Evolutionary conservation across 2,888 invertebrate species (phyloP).

Genomic region (Meteorus cinctellus): DNA sequence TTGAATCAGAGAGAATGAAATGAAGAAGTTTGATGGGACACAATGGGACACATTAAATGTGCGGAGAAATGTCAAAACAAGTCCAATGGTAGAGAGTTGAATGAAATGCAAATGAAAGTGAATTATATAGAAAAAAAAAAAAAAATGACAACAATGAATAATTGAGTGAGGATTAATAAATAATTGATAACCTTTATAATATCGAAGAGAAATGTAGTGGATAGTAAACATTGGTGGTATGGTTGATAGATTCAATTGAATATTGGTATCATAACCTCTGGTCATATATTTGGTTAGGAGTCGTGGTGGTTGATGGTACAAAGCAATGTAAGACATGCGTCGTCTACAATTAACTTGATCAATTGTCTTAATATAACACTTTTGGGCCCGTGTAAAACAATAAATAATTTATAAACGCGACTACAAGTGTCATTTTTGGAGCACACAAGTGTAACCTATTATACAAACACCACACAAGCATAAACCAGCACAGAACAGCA

Average conservation of each 20-base stretch:
- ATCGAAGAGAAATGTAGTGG: background rate
- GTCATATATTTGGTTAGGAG: constrained; percentile 20
- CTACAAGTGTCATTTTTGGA: constrained; percentile 69
- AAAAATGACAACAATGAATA: background rate
- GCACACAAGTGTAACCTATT: constrained; percentile 68
- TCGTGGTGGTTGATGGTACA: constrained; percentile 13
- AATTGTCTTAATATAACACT: constrained; percentile 14
- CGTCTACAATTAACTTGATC: constrained; percentile 18
- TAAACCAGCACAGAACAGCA: constrained; percentile 58
- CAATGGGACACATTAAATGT: background rate
- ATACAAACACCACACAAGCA: constrained; percentile 71
- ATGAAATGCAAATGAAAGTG: background rate
- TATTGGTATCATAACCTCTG: constrained; percentile 26
- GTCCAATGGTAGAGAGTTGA: background rate
- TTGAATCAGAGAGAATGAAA: too few species aligned
- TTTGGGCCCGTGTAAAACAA: constrained; percentile 8
- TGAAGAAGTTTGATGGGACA: too few species aligned
- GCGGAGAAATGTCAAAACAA: constrained; percentile 22
- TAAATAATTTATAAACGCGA: constrained; percentile 41
- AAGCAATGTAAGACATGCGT: constrained; percentile 18
- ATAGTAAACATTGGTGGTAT: constrained; percentile 23
- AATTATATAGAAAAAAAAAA: background rate
- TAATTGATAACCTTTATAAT: constrained; percentile 15
- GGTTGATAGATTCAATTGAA: constrained; percentile 4
- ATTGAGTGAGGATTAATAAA: background rate